These are phyloP conservation scores for Glaucopsyche alexis DNA, from an alignment of 2,888 invertebrate species.

Conservation along the genomic window DNA sequence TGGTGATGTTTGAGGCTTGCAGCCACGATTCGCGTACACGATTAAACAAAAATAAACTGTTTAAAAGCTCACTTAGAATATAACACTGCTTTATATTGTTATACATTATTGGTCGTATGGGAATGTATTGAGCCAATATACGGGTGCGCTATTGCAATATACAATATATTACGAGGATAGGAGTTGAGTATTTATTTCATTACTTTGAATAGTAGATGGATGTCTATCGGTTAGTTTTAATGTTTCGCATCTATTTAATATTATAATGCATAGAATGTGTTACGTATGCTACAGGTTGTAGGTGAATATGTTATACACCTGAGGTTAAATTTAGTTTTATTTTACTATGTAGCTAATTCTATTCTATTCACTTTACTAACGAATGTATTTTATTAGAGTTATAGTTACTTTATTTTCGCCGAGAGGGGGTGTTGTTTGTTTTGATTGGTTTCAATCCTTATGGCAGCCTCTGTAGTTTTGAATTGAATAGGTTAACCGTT, in stretches of 20 bases:
- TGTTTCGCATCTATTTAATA: constrained; percentile 15
- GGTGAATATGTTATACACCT: constrained; percentile 10
- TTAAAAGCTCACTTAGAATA: constrained; percentile 28
- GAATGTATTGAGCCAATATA: constrained; percentile 24
- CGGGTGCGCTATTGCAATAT: constrained; percentile 25
- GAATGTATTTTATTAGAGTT: constrained; percentile 16
- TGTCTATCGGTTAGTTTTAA: constrained; percentile 15
- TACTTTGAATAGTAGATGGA: constrained; percentile 20
- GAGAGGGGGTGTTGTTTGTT: constrained; percentile 22
- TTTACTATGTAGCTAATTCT: constrained; percentile 18
- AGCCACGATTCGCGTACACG: background rate
- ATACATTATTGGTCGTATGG: constrained; percentile 12
- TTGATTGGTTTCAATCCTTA: background rate
- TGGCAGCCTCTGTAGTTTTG: constrained; percentile 7
- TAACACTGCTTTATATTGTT: constrained; percentile 24
- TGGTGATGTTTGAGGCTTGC: background rate
- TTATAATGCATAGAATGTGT: constrained; percentile 19
- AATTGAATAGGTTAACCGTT: constrained; percentile 31
- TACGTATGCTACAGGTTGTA: background rate
- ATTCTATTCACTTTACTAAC: constrained; percentile 21
- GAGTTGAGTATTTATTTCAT: constrained; percentile 19
- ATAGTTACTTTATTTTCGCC: constrained; percentile 20
- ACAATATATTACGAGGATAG: constrained; percentile 18
- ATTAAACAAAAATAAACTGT: constrained; percentile 8
- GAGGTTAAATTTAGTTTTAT: constrained; percentile 23